Evolutionary conservation across 2,797 vertebrate genomes (phyloP), one percentile per base, ranked within the genome.

Genomic region (Melanotaenia pygmaea): DNA sequence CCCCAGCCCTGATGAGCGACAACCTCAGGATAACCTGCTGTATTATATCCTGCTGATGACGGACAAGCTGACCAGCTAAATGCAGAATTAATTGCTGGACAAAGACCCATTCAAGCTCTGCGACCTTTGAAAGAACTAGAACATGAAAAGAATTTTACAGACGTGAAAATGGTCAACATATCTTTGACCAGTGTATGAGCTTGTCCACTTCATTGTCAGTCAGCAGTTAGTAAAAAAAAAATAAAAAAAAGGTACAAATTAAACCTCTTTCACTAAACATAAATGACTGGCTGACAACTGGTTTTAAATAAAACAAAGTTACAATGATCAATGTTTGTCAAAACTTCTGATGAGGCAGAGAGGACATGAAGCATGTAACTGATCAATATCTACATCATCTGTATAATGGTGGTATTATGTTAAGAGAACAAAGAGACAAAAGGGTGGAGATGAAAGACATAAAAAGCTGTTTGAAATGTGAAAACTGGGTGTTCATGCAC

Each of bases 11-110:
- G 60, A 63, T 43, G 0, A 72, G 28, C 24, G 50, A 58, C 40
- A 77, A 50, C 70, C 67, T 67, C 37, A 51, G 64, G 47, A 34
- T 64, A 57, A 81, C 71, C 67, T 65, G 22, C 22, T 20, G 22
- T 50, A 32, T 77, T 68, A 78, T 72, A 57, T 65, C 50, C 24
- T 37, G 7, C n/a, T 72, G 70, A 64, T 67, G 78, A 77, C 57
- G 68, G 79, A 72, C 7, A 13, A 59, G 66, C 63, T 59, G n/a
- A 76, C 7, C 56, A 47, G 59, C 58, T 65, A 64, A 59, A 72
- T 80, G 10, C 68, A 58, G 51, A 70, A 85, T 81, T 72, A 67
- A 75, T 79, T 30, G 30, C 63, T 40, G 59, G 20, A 66, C 50
- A 78, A 71, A 71, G 58, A 50, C 37, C 57, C 16, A 32, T 67